Conservation (phyloP, 2,113 vertebrate genomes). For the Alligator mississippiensis region DNA sequence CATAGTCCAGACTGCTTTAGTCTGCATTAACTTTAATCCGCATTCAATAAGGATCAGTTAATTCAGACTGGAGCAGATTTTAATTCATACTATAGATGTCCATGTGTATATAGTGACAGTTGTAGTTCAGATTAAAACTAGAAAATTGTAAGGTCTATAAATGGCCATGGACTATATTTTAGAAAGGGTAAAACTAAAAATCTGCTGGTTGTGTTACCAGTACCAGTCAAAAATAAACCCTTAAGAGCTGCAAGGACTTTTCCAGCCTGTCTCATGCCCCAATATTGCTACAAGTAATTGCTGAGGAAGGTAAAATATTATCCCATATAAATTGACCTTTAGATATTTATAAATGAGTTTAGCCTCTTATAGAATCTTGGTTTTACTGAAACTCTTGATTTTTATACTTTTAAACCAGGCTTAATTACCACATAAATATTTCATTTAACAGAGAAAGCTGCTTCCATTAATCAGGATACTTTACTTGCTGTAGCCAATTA, state of each 20-base stretch:
- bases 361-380: not conserved
- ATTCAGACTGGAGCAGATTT: too few species aligned
- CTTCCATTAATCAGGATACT: slow-evolving; percentile 27
- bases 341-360: not conserved
- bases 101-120: too few species aligned
- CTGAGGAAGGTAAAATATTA: not conserved
- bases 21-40: too few species aligned
- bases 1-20: too few species aligned
- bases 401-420: slow-evolving; percentile 50
- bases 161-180: not conserved
- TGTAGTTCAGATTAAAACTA: too few species aligned
- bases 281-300: not conserved
- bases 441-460: slow-evolving; percentile 4
- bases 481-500: slow-evolving; percentile 40
- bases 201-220: not conserved
- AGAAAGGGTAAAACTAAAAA: not conserved
- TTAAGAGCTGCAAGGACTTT: not conserved
- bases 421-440: slow-evolving; percentile 48
- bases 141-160: not conserved
- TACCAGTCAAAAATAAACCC: not conserved
- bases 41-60: too few species aligned
- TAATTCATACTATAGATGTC: too few species aligned
- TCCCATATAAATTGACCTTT: slow-evolving; percentile 22
- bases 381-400: slow-evolving; percentile 3
- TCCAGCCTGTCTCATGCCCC: not conserved